Percentiles rank a stretch among this genome's conserved stretches.
phyloP scores from a whole-genome alignment of 1,140 invertebrate genomes.

The Aphaenogaster rudis region DNA sequence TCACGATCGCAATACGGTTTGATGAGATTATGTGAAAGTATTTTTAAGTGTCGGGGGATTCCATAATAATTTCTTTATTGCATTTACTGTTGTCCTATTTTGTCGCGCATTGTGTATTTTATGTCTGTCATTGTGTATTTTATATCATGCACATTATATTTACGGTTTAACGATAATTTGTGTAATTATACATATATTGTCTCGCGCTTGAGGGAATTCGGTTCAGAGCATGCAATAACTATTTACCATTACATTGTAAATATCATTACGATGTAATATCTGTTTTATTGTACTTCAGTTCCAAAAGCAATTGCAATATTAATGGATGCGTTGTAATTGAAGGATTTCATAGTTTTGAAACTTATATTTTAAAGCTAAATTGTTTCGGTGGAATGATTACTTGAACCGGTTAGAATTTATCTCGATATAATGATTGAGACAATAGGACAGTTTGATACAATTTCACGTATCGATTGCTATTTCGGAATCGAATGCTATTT shows the following conservation, averaged over 20 bases:
- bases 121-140: background rate
- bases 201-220: constrained; percentile 10
- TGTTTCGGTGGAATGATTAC: background rate
- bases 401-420: background rate
- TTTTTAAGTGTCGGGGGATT: background rate
- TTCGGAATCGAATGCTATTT: background rate
- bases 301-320: constrained; percentile 5
- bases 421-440: background rate
- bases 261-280: background rate
- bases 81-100: background rate
- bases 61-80: background rate
- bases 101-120: background rate
- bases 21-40: background rate
- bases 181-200: constrained; percentile 26
- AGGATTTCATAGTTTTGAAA: background rate
- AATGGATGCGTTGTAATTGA: background rate
- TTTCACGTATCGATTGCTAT: background rate
- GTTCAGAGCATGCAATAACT: constrained; percentile 10
- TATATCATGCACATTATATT: background rate
- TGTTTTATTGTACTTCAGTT: constrained; percentile 3
- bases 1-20: background rate
- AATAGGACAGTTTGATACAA: background rate
- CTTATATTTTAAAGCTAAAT: background rate
- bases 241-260: background rate
- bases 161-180: constrained; percentile 31